Evolutionary conservation across 92 coral and sea anemone species (phyloP), one percentile per base, ranked within the genome.

Genomic region (Epizoanthus fatuus): DNA sequence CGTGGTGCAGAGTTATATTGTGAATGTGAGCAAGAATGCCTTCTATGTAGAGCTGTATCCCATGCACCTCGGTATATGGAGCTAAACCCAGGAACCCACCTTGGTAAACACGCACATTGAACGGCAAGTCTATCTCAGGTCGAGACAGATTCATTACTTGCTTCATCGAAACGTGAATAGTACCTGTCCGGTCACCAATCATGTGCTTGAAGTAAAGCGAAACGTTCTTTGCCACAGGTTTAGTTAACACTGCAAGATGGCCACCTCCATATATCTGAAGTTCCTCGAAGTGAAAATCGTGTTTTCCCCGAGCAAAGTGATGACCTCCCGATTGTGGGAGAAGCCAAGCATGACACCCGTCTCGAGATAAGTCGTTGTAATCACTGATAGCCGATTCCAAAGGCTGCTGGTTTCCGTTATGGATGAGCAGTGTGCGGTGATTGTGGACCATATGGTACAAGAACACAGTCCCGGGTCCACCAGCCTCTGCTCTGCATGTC

Each of bases 391-490:
- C 95, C 29, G 92, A 86, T 3, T 66, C 37, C 49, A 92, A 84
- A 45, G 95, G 95, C 71, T 92, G 83, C 71, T 92, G 95, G 4
- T 87, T 72, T 8, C 95, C 93, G 56, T 92, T 92, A 51, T 92
- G 78, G 8, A 92, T 65, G 37, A 92, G 79, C 35, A 92, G 72
- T 10, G 95, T 92, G 16, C 95, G 95, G 72, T 92, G 95, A 20
- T 81, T 75, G n/a, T 92, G 82, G 16, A 85, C 69, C 95, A 92
- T 85, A 42, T 89, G 92, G 77, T 92, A 92, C 72, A 92, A 84
- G 69, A 92, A 92, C 38, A 92, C 91, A 19, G 95, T 92, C 2
- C 95, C 95, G 5, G 95, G 95, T 47, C 95, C 95, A 59, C 95
- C 95, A 15, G 95, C 79, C 81, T 92, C 95, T 15, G 95, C 95